A percentile compares a stretch with the other conserved stretches of the same genome.
phyloP scores from a whole-genome alignment of 1,140 invertebrate species.

The Danaus plexippus region DNA sequence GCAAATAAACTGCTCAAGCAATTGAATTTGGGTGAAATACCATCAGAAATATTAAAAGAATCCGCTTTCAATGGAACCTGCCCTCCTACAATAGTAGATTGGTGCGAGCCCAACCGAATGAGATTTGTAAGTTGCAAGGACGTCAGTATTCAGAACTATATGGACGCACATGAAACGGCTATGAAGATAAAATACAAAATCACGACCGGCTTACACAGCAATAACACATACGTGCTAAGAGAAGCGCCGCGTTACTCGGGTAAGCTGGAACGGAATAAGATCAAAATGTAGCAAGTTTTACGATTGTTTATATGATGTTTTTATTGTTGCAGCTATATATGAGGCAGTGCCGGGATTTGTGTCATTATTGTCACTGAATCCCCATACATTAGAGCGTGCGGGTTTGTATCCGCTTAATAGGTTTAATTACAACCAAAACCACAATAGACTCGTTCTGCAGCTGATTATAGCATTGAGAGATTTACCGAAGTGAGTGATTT shows the following conservation, averaged over 20 bases:
- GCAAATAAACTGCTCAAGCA: constrained; percentile 65
- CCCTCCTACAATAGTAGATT: constrained; percentile 67
- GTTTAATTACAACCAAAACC: constrained; percentile 54
- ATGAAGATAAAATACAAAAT: constrained; percentile 70
- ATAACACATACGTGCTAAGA: constrained; percentile 69
- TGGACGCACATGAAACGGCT: constrained; percentile 73
- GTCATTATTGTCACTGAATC: constrained; percentile 64
- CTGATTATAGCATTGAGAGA: constrained; percentile 69
- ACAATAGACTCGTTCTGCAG: constrained; percentile 61
- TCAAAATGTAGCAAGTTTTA: constrained; percentile 3
- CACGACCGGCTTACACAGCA: constrained; percentile 63
- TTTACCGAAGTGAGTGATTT: constrained; percentile 59
- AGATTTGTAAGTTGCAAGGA: constrained; percentile 73
- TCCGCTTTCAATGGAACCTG: constrained; percentile 72
- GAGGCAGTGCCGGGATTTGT: constrained; percentile 67
- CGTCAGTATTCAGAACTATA: constrained; percentile 69
- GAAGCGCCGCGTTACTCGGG: constrained; percentile 73
- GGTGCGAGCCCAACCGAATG: constrained; percentile 67
- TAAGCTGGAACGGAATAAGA: constrained; percentile 24
- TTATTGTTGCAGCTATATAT: constrained; percentile 56
- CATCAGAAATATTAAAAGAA: constrained; percentile 69
- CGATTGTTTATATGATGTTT: constrained; percentile 4
- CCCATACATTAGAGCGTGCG: constrained; percentile 52
- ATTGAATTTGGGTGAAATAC: constrained; percentile 64
- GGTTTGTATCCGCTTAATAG: constrained; percentile 49